Conservation (phyloP, 2,888 invertebrate genomes). For the Cryptus viduatorius region DNA sequence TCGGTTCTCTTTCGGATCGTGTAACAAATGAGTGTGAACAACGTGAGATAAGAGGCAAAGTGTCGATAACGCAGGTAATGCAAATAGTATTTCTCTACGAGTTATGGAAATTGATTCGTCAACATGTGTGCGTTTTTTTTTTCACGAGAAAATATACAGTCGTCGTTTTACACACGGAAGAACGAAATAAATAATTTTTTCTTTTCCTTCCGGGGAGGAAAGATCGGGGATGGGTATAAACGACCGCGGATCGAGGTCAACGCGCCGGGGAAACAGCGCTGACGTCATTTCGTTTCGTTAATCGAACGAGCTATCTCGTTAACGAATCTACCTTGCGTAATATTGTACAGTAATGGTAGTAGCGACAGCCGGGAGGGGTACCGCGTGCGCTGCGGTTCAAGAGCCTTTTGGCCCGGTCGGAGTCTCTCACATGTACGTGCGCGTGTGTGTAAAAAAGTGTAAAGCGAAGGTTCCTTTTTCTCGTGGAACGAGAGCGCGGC, state of each 20-base stretch:
- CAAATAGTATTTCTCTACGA: background rate
- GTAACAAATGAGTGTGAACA: background rate
- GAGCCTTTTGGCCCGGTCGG: constrained; percentile 31
- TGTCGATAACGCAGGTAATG: background rate
- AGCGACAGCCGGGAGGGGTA: background rate
- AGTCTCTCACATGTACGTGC: background rate
- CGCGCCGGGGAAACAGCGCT: constrained; percentile 41
- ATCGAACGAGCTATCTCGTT: constrained; percentile 50
- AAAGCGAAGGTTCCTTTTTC: constrained; percentile 16
- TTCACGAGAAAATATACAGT: constrained; percentile 1
- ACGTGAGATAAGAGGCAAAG: background rate
- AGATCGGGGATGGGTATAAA: constrained; percentile 6
- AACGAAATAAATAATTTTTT: constrained; percentile 28
- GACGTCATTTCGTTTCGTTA: constrained; percentile 61
- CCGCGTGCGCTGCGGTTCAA: constrained; percentile 33
- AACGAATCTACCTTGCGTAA: constrained; percentile 50
- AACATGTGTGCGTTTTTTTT: constrained; percentile 1
- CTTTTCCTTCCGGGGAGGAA: constrained; percentile 39
- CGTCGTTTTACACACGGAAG: constrained; percentile 9
- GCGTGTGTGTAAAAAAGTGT: background rate
- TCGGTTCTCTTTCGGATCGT: background rate
- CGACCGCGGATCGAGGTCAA: constrained; percentile 50
- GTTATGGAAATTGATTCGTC: constrained; percentile 16
- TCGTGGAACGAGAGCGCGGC: background rate
- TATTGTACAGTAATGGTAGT: constrained; percentile 13